A percentile compares a stretch with the other conserved stretches of the same genome.
Evolutionary conservation across 2,797 vertebrate species (phyloP).

Genomic region (Arrhamphus sclerolepis): DNA sequence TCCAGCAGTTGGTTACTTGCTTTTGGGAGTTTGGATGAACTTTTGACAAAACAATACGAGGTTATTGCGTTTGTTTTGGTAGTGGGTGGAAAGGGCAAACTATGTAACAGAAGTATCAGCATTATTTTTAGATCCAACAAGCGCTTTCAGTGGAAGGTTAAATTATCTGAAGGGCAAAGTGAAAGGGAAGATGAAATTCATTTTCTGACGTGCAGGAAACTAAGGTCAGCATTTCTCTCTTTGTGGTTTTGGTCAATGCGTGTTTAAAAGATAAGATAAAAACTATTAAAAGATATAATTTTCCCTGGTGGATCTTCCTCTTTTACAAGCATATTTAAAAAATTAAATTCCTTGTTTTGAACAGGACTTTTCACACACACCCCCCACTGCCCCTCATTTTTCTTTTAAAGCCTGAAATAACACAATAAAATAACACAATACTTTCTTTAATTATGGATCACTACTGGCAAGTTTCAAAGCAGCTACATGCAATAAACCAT

Average conservation of each 20-base stretch:
- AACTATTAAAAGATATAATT: slow-evolving; percentile 16
- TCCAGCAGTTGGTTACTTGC: slow-evolving; percentile 3
- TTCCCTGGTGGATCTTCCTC: slow-evolving; percentile 18
- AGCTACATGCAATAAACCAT: neutral
- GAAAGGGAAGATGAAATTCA: slow-evolving; percentile 5
- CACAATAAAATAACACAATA: too few relatives aligned
- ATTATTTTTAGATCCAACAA: slow-evolving; percentile 33
- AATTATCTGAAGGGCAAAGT: slow-evolving; percentile 41
- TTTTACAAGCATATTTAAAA: slow-evolving; percentile 21
- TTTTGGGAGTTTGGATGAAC: slow-evolving; percentile 10
- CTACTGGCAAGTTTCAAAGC: slow-evolving; percentile 16
- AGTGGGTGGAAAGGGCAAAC: slow-evolving; percentile 14
- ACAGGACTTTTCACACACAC: slow-evolving; percentile 19
- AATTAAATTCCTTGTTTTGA: slow-evolving; percentile 55
- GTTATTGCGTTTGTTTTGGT: slow-evolving; percentile 27
- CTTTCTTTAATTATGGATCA: slow-evolving; percentile 69
- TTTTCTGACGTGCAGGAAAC: slow-evolving; percentile 25
- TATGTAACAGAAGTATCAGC: slow-evolving; percentile 13
- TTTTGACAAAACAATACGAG: neutral
- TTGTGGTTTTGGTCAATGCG: slow-evolving; percentile 23
- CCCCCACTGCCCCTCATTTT: too few relatives aligned
- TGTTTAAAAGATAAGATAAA: slow-evolving; percentile 31
- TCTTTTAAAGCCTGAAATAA: too few relatives aligned
- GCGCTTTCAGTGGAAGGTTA: slow-evolving; percentile 24
- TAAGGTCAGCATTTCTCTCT: neutral